These are phyloP conservation scores for Plectrocnemia conspersa DNA, from an alignment of 1,140 invertebrate genomes.

Conservation along the genomic window DNA sequence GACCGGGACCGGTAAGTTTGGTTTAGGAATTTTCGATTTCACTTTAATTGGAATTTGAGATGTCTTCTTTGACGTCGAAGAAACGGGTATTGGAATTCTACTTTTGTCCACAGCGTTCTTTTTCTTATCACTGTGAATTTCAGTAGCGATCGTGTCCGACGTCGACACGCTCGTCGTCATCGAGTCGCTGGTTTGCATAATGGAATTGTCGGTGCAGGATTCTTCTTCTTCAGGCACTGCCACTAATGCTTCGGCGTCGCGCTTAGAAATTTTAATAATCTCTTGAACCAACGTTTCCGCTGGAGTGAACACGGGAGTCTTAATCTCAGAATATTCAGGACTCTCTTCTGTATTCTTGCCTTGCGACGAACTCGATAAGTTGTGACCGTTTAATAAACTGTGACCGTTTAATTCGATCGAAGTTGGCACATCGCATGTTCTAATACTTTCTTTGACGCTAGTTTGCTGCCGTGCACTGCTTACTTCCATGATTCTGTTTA, in stretches of 20 bases:
- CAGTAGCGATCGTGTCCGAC: constrained; percentile 59
- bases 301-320: not conserved
- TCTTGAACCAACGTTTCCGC: constrained; percentile 45
- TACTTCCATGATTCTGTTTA: constrained; percentile 45
- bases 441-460: constrained; percentile 26
- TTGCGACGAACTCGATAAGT: not conserved
- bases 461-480: constrained; percentile 30
- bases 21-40: constrained; percentile 24
- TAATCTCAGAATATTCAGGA: not conserved
- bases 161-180: constrained; percentile 63
- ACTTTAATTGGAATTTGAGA: constrained; percentile 28
- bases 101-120: constrained; percentile 42
- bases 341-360: not conserved
- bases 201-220: constrained; percentile 37
- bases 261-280: constrained; percentile 45
- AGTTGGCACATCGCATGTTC: not conserved
- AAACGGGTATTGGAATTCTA: constrained; percentile 43
- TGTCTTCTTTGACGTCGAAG: constrained; percentile 14
- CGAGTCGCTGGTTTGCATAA: constrained; percentile 55
- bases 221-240: constrained; percentile 65
- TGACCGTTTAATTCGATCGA: not conserved
- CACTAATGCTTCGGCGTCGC: constrained; percentile 45
- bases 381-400: not conserved
- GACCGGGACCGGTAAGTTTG: constrained; percentile 31
- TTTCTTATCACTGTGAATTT: constrained; percentile 53